Conservation (phyloP, 2,888 invertebrate genomes). For the Drosophila dives region DNA sequence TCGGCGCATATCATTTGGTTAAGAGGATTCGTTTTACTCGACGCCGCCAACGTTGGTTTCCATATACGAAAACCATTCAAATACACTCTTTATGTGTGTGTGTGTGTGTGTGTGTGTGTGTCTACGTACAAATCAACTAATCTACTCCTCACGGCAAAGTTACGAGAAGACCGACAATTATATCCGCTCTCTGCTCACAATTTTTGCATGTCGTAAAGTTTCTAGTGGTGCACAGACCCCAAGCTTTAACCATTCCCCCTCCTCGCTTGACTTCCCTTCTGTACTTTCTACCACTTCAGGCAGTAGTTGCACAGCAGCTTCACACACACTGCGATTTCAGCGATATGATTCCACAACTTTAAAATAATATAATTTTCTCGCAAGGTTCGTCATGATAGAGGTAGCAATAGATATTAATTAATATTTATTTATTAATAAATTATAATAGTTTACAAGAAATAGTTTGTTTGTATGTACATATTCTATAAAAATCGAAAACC, state of each 20-base stretch:
- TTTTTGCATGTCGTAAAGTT: slow-evolving; percentile 81
- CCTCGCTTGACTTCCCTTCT: slow-evolving; percentile 1
- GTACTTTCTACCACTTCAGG: neutral
- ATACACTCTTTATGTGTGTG: slow-evolving; percentile 12
- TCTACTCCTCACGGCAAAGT: slow-evolving; percentile 81
- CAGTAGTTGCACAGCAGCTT: slow-evolving; percentile 39
- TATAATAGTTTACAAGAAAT: too few relatives aligned
- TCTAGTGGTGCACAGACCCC: slow-evolving; percentile 71
- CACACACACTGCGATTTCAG: slow-evolving; percentile 29
- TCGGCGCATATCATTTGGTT: slow-evolving; percentile 83
- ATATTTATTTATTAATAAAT: too few relatives aligned
- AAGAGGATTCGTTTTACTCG: slow-evolving; percentile 81
- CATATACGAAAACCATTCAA: slow-evolving; percentile 42
- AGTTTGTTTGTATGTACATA: too few relatives aligned
- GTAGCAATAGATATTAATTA: too few relatives aligned
- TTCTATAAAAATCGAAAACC: neutral
- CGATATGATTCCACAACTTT: slow-evolving; percentile 1
- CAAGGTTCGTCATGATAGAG: neutral
- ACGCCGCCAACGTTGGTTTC: slow-evolving; percentile 45
- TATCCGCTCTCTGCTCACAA: slow-evolving; percentile 82
- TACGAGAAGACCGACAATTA: slow-evolving; percentile 82
- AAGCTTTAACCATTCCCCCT: slow-evolving; percentile 30
- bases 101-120: slow-evolving; percentile 34
- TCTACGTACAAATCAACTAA: slow-evolving; percentile 76
- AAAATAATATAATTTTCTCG: neutral